phyloP scores from a whole-genome alignment of 2,113 vertebrate genomes.

The Lynx canadensis region DNA sequence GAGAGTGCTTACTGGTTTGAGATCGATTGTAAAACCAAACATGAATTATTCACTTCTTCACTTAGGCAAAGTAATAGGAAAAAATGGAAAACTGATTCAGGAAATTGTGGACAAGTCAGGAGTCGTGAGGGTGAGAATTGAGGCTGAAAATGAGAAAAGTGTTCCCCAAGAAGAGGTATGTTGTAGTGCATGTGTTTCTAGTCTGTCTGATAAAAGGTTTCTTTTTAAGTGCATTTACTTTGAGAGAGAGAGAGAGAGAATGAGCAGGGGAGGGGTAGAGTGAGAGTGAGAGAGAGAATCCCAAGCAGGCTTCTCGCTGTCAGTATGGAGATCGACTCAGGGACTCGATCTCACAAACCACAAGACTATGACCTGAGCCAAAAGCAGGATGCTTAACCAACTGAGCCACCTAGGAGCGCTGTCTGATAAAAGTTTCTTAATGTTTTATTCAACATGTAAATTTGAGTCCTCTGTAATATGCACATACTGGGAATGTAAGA shows the following conservation, averaged over 20 bases:
- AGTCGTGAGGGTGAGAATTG: constrained; percentile 97
- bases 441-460: constrained; percentile 15
- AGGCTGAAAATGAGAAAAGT: constrained; percentile 98
- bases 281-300: no score
- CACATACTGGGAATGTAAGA: neutral
- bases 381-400: no score
- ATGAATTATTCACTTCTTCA: constrained; percentile 74
- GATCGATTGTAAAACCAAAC: constrained; percentile 54
- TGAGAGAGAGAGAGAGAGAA: no score
- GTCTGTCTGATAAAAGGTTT: constrained; percentile 8
- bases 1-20: constrained; percentile 16
- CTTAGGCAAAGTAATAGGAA: constrained; percentile 98
- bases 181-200: constrained; percentile 64
- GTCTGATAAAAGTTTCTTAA: constrained; percentile 16
- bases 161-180: constrained; percentile 94
- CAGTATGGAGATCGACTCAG: no score
- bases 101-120: constrained; percentile 99
- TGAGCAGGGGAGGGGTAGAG: no score
- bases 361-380: no score
- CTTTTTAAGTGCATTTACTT: no score
- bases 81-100: constrained; percentile 99
- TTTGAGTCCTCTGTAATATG: neutral
- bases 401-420: neutral
- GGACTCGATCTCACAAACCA: no score
- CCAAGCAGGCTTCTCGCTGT: no score